Base-by-base conservation (phyloP, 2,888 invertebrate species). In the Cyaniris semiargus region DNA sequence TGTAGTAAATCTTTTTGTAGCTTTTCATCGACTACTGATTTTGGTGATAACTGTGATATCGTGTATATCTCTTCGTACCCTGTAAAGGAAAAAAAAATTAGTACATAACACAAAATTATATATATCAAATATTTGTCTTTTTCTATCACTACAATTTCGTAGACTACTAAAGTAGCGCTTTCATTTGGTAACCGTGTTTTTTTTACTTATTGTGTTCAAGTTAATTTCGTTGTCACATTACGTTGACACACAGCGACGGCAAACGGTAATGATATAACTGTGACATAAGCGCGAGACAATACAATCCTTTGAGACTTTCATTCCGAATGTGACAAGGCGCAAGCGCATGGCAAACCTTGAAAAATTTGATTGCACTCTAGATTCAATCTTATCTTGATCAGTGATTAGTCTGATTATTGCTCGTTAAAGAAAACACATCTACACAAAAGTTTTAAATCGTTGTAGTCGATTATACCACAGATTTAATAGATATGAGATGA, bases 31-130 rank as follows among this genome's bases (percentile, higher is more conserved):
- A 84, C 85, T 4, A 89, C 93, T 0, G 96, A 96, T 86, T 96
- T 96, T 81, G 96, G 96, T 81, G 96, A 96, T 79, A 96, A 93
- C 86, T 96, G 96, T 2, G 96, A 96, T 90, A 96, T 95, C 70
- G 95, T 94, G 86, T 94, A 95, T 21, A 88, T 84, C 82, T 95
- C 94, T 82, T 95, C 95, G 80, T 94, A 90, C 80, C 94, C 95
- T 95, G 94, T 53, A 95, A 94, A 78, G 74, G 80, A 79, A 79
- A 76, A 81, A 83, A 77, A 75, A 18, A 34, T 72, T 48, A 3
- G 8, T 38, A 8, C 38, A 8, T 38, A 38, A 38, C 8, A 38
- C 7, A 38, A n/a, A n/a, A n/a, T n/a, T n/a, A n/a, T n/a, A n/a
- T n/a, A n/a, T n/a, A n/a, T n/a, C n/a, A n/a, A n/a, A n/a, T n/a